These are phyloP conservation scores for Drosophila kepulauana DNA, from an alignment of 1,140 invertebrate species.

Conservation along the genomic window DNA sequence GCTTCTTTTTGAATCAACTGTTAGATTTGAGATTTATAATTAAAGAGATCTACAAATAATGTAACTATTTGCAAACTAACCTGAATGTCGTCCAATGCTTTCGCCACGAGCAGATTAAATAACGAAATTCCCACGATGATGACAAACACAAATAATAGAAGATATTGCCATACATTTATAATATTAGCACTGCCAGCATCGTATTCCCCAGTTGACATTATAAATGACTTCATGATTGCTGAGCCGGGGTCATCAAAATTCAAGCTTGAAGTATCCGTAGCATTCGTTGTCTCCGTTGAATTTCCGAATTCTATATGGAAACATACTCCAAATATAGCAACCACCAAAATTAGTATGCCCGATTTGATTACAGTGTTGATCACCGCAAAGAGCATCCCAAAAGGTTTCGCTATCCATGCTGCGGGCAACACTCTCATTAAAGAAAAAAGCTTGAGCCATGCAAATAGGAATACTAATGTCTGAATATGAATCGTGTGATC, in stretches of 20 bases:
- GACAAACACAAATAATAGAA: too few relatives aligned
- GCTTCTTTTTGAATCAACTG: too few relatives aligned
- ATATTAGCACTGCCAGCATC: neutral
- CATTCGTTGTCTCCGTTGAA: neutral
- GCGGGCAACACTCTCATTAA: neutral
- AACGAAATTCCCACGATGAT: too few relatives aligned
- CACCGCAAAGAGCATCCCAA: neutral
- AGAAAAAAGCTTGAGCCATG: neutral
- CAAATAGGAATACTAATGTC: neutral
- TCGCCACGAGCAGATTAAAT: too few relatives aligned
- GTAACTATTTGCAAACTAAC: too few relatives aligned
- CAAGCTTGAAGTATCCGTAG: neutral
- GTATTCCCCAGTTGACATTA: constrained; percentile 19
- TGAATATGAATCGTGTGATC: neutral
- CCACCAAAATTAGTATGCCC: neutral
- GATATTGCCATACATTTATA: neutral
- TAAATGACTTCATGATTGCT: neutral
- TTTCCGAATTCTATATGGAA: neutral
- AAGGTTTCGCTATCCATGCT: neutral
- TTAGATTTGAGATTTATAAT: too few relatives aligned
- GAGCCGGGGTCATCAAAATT: neutral
- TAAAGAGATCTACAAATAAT: too few relatives aligned
- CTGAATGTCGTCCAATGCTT: too few relatives aligned
- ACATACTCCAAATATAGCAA: neutral
- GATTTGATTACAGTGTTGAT: neutral